Evolutionary conservation across 2,113 vertebrate species (phyloP), one percentile per base, ranked within the genome.

Genomic region (Nothoprocta perdicaria): DNA sequence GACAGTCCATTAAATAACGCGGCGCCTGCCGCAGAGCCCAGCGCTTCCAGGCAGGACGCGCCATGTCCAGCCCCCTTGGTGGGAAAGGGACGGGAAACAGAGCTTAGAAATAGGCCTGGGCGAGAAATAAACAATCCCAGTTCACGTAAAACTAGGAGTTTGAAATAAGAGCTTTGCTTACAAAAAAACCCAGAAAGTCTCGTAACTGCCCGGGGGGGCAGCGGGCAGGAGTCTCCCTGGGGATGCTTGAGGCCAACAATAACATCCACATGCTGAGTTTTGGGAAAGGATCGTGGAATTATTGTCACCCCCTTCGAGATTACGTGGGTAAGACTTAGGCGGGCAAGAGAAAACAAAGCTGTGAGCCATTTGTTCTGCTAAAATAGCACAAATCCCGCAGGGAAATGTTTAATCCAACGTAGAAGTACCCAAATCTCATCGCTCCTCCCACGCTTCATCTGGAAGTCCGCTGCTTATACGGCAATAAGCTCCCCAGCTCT

Each of bases 41-140:
- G 79, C 0, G 0, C 5, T 79, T 43, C 69, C 67, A 31, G 68
- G 69, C 89, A 78, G 85, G 57, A 0, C 24, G 3, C 1, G 1
- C 10, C 6, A 31, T 4, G 5, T 5, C 43, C 38, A 3, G 1
- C 22, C 90, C 73, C 73, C 2, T 17, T 3, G 35, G 45, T 81
- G 90, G 83, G 90, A 91, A 81, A 84, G 52, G 12, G 41, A 33
- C 82, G 79, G 90, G 92, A 91, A 89, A 72, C 9, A 27, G 43
- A 27, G 38, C 22, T 52, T 86, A 90, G 46, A 75, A 95, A 91
- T 61, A 86, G 74, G 46, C 66, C 13, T 69, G 46, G 77, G 57
- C 22, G 87, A 45, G 8, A 21, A 35, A 61, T 46, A 57, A 80
- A 26, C 86, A 89, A 80, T 75, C 80, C 68, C 90, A 80, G 72